Evolutionary conservation across 2,797 vertebrate genomes (phyloP).

Genomic region (Acanthurus lineatus): DNA sequence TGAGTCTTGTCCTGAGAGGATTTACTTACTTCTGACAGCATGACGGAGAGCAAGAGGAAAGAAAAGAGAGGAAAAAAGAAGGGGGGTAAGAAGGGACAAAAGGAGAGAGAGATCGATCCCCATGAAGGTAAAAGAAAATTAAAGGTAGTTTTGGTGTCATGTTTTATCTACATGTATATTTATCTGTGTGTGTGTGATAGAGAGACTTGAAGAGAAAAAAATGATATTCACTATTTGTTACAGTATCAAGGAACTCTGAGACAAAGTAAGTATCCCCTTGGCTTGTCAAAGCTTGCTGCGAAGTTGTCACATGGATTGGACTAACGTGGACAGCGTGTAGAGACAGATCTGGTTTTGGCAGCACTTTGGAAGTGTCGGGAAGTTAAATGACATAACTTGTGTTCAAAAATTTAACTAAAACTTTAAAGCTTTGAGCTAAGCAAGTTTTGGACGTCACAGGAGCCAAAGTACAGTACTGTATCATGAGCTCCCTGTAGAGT

Average conservation of each 20-base stretch:
- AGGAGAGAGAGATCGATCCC: conserved; percentile 74
- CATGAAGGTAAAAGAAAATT: conserved; percentile 80
- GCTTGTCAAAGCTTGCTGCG: conserved; percentile 83
- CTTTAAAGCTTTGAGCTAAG: conserved; percentile 8
- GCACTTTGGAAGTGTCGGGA: conserved; percentile 49
- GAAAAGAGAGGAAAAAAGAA: conserved; percentile 83
- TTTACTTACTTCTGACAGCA: conserved; percentile 83
- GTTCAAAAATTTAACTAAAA: conserved; percentile 35
- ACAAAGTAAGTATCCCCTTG: conserved; percentile 67
- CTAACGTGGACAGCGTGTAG: conserved; percentile 69
- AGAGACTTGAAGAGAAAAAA: conserved; percentile 20
- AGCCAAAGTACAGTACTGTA: conserved; percentile 13
- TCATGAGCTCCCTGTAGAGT: conserved; percentile 19
- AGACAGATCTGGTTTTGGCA: conserved; percentile 77
- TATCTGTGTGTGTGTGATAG: neutral
- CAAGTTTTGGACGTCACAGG: conserved; percentile 18
- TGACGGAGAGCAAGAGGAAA: conserved; percentile 85
- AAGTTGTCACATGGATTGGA: conserved; percentile 78
- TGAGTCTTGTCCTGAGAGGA: conserved; percentile 76
- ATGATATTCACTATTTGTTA: conserved; percentile 40
- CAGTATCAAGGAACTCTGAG: conserved; percentile 58
- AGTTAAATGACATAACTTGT: conserved; percentile 52
- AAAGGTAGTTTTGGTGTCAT: conserved; percentile 52
- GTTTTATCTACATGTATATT: conserved; percentile 1
- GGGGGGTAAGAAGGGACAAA: conserved; percentile 80